Evolutionary conservation across 2,113 vertebrate species (phyloP).

Genomic region (Benitochromis conjunctus): DNA sequence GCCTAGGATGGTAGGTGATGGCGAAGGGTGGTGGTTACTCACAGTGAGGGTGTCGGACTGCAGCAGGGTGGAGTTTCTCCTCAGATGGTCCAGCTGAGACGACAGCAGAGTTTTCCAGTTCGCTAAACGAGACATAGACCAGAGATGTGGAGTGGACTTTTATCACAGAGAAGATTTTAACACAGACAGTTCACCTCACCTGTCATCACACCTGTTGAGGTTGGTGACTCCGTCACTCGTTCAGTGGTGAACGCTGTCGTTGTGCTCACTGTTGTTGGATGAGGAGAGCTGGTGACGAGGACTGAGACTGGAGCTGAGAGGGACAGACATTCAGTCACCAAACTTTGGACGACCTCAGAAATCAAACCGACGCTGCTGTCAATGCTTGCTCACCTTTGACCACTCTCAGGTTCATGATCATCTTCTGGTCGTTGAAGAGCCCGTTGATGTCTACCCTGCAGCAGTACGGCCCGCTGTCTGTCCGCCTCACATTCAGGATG

Average conservation of each 20-base stretch:
- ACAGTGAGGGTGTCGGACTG: constrained; percentile 49
- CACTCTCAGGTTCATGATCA: constrained; percentile 71
- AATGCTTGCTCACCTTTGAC: constrained; percentile 65
- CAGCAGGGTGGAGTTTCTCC: constrained; percentile 56
- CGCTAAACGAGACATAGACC: constrained; percentile 22
- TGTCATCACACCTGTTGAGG: constrained; percentile 28
- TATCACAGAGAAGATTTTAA: neutral
- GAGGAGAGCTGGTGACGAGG: neutral
- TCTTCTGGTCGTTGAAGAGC: constrained; percentile 77
- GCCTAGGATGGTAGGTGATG: neutral
- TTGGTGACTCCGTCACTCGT: neutral
- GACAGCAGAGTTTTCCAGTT: constrained; percentile 44
- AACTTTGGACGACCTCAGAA: neutral
- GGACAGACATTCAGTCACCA: neutral
- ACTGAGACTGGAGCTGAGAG: constrained; percentile 41
- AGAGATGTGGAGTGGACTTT: neutral
- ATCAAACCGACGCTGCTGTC: fast-evolving
- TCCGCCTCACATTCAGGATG: constrained; percentile 57
- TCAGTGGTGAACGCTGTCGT: neutral
- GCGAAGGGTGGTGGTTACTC: neutral
- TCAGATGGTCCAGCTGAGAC: constrained; percentile 55
- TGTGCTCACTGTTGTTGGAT: neutral
- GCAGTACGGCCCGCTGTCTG: constrained; percentile 74
- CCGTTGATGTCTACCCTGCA: constrained; percentile 76
- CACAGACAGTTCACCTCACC: neutral